Evolutionary conservation across 2,113 vertebrate genomes (phyloP), one percentile per base, ranked within the genome.

Genomic region (Rousettus leschenaultii): DNA sequence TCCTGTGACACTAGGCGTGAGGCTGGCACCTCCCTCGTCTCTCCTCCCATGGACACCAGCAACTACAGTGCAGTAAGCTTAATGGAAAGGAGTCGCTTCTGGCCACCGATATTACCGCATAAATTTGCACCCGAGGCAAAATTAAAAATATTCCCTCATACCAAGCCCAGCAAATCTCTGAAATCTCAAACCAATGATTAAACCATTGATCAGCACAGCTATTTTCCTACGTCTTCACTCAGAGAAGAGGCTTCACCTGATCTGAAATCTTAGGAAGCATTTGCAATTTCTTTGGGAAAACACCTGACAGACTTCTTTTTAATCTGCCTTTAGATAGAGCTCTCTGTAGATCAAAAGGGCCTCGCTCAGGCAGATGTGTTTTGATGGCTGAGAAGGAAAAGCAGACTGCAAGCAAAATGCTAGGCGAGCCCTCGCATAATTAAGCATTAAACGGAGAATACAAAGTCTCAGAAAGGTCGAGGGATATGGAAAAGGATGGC

Each of bases 311-410:
- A 80, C 97, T 97, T 97, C 95, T 96, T 98, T 98, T 96, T 97
- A 98, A 97, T 98, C 95, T 97, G 38, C 97, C 95, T 97, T 97
- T 96, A 98, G 96, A 95, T 97, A 97, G 97, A 98, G 94, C 98
- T 95, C 97, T 98, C 97, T 87, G 94, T 97, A 98, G 97, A 98
- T 98, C 98, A 98, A 98, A 98, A 96, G 97, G 93, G 96, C 93
- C 97, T 98, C 80, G 3, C 86, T 96, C 87, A 95, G 94, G 94
- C 94, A 98, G 97, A 96, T 93, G 96, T 89, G 96, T 98, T 98
- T 98, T 97, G 98, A 84, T 97, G 97, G 96, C 95, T 93, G 97
- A 85, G 89, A 97, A 95, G 51, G 88, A 98, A 98, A 96, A 98
- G 98, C 57, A 95, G 97, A 97, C 96, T 98, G 98, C 93, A 95